Evolutionary conservation across 2,888 invertebrate genomes (phyloP).

Genomic region (Drosophila hamatofila): DNA sequence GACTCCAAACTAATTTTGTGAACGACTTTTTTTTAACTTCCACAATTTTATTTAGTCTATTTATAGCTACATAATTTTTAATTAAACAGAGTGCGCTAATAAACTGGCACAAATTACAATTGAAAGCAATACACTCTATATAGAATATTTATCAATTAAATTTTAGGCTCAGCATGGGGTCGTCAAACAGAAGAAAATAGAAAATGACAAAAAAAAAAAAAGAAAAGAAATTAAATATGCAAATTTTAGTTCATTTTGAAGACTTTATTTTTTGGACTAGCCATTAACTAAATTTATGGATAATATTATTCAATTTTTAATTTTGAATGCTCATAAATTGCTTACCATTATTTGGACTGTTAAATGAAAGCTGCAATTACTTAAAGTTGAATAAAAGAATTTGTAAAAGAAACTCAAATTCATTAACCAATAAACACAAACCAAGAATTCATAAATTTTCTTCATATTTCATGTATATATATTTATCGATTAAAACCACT

Average conservation of each 20-base stretch:
- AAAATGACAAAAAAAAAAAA: background rate
- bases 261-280: no score
- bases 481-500: background rate
- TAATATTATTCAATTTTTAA: background rate
- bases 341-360: background rate
- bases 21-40: constrained; percentile 54
- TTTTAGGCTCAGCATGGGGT: background rate
- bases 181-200: background rate
- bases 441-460: background rate
- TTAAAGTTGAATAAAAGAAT: background rate
- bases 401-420: background rate
- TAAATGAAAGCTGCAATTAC: background rate
- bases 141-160: constrained; percentile 8
- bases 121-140: background rate
- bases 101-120: background rate
- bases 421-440: background rate
- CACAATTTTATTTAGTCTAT: constrained; percentile 56
- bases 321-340: background rate
- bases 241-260: no score
- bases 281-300: background rate
- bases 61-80: constrained; percentile 38
- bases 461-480: background rate
- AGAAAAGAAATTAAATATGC: background rate
- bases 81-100: constrained; percentile 48
- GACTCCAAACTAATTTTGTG: background rate